Base-by-base conservation (phyloP, 2,113 vertebrate genomes). In the Jaculus jaculus region DNA sequence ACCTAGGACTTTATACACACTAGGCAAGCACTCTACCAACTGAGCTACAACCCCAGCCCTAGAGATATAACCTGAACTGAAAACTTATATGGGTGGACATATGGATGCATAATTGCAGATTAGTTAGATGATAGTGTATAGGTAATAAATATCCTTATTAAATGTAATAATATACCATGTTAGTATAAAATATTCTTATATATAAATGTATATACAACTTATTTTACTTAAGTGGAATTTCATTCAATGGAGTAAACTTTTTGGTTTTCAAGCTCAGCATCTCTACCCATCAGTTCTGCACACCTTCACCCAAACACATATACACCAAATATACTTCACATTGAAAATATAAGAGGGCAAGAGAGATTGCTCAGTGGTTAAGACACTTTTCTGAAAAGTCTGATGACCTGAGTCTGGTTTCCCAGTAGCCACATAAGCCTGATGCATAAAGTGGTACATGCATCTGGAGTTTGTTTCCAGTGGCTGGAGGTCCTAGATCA, bases 231-330 rank as follows among this genome's bases (percentile, higher is more conserved):
- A 80, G 21, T 80, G 20, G 12, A n/a, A 81, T 54, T 73, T 85
- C 82, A 78, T 32, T 68, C 54, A 89, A 73, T 63, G n/a, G 18
- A 93, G 73, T 34, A 93, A 94, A 71, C 0, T n/a, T 79, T 77
- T 85, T 32, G 23, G 12, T 51, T 63, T 47, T 58, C 18, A n/a
- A 89, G 8, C 1, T 80, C 37, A 79, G 61, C 26, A 42, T 77
- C n/a, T 32, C 21, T 42, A 66, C 30, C 10, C 11, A 39, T 32
- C 5, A 47, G 89, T 16, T 79, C 37, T 23, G 28, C 65, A 11
- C 26, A 86, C 26, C 26, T 30, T 32, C 28, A 80, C n/a, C 34
- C 15, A 80, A 61, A 72, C 32, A 24, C 73, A 32, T 11, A 65
- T 5, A 81, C 12, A 17, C 6, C 34, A 93, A 91, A 79, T 74